A percentile compares a stretch with the other conserved stretches of the same genome.
These are phyloP conservation scores for Xestia ashworthii DNA, from an alignment of 2,888 invertebrate species.

Conservation along the genomic window DNA sequence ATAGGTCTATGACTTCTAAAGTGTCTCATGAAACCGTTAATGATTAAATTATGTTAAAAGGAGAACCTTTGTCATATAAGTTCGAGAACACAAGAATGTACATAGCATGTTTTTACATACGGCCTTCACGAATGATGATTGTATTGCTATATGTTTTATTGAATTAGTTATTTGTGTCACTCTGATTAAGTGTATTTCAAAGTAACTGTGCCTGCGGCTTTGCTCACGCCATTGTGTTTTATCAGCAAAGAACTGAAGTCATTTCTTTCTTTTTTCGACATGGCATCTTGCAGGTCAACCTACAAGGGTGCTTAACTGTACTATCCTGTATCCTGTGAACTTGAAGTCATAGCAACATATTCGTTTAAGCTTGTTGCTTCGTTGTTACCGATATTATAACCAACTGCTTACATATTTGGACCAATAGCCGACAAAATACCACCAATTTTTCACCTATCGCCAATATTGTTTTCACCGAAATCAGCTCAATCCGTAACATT, in stretches of 20 bases:
- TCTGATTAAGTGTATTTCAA: neutral
- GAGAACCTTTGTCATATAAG: no score
- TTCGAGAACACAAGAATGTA: no score
- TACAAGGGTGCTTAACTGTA: no score
- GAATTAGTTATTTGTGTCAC: neutral
- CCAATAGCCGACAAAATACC: neutral
- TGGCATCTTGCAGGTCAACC: no score
- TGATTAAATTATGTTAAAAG: no score
- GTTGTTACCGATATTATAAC: no score
- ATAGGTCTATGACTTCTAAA: no score
- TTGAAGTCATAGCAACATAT: neutral
- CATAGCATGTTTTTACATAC: neutral
- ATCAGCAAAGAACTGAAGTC: neutral
- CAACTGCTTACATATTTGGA: neutral
- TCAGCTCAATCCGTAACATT: conserved; percentile 11
- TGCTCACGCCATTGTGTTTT: neutral
- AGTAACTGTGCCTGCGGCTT: neutral
- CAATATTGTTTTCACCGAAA: conserved; percentile 6
- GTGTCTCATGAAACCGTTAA: no score
- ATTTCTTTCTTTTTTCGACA: no score
- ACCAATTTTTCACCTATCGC: neutral
- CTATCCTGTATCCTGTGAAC: neutral
- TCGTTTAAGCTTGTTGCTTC: no score
- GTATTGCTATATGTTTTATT: neutral
- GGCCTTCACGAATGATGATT: neutral